Conservation (phyloP, 2,888 invertebrate species). For the Patella ulyssiponensis region DNA sequence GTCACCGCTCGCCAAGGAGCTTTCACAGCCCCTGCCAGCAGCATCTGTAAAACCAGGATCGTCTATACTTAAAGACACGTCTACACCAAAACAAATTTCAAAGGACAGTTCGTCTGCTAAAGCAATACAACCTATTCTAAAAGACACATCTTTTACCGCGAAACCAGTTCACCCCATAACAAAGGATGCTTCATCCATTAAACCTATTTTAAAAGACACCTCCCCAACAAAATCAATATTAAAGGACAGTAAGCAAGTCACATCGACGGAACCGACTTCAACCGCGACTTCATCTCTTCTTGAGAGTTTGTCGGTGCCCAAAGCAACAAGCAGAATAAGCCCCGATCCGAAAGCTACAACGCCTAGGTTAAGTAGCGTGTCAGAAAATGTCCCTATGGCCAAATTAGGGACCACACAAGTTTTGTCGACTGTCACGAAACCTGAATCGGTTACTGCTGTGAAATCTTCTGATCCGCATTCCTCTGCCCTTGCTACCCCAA, state of each 20-base stretch:
- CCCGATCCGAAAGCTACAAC: slow-evolving; percentile 10
- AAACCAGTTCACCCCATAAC: background rate
- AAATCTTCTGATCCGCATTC: background rate
- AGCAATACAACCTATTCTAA: no score
- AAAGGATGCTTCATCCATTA: background rate
- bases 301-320: background rate
- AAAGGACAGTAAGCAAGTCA: background rate
- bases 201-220: background rate
- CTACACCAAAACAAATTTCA: no score
- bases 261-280: background rate
- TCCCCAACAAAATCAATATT: no score
- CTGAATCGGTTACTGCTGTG: background rate
- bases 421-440: background rate
- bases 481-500: slow-evolving; percentile 3
- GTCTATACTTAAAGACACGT: background rate
- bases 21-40: background rate
- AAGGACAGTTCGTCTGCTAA: no score
- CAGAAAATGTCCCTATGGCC: background rate
- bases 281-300: no score
- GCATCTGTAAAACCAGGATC: background rate
- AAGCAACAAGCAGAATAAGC: slow-evolving; percentile 14
- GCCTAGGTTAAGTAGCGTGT: background rate
- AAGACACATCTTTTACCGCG: no score
- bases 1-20: background rate
- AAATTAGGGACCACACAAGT: background rate